Conservation (phyloP, 2,797 vertebrate genomes). For the Forpus xanthops region DNA sequence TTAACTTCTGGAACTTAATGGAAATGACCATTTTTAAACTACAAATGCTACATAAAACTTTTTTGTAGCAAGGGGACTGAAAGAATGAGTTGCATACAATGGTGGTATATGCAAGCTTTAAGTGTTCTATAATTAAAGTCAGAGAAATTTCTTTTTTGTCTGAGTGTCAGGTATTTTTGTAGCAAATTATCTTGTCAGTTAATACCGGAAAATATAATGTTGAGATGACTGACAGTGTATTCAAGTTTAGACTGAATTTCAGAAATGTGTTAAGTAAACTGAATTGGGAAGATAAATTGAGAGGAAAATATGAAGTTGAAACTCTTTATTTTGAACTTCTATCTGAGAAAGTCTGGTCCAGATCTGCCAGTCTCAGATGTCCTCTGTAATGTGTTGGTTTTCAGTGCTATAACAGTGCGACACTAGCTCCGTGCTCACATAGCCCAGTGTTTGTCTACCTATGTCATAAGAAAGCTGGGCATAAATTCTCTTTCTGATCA, state of each 20-base stretch:
- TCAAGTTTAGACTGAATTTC: background rate
- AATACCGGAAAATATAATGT: background rate
- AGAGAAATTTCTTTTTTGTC: fast-evolving
- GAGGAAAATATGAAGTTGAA: background rate
- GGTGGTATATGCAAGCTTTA: background rate
- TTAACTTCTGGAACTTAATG: background rate
- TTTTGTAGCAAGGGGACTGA: background rate
- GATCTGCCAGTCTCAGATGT: background rate
- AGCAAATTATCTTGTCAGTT: background rate
- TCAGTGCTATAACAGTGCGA: fast-evolving
- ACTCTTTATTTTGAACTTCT: background rate
- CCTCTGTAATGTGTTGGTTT: background rate
- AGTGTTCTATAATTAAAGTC: background rate
- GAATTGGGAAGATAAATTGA: background rate
- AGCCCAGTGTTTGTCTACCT: background rate
- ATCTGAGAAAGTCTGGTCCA: background rate
- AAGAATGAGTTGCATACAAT: background rate
- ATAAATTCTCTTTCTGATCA: background rate
- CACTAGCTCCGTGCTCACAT: too few relatives aligned
- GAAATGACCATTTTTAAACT: background rate
- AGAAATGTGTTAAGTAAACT: background rate
- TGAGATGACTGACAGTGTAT: background rate
- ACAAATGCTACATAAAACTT: background rate
- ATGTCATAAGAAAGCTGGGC: background rate
- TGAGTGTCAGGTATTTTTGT: background rate